A percentile compares a stretch with the other conserved stretches of the same genome.
Conservation (phyloP, 2,888 invertebrate genomes). For the Oligia latruncula region DNA sequence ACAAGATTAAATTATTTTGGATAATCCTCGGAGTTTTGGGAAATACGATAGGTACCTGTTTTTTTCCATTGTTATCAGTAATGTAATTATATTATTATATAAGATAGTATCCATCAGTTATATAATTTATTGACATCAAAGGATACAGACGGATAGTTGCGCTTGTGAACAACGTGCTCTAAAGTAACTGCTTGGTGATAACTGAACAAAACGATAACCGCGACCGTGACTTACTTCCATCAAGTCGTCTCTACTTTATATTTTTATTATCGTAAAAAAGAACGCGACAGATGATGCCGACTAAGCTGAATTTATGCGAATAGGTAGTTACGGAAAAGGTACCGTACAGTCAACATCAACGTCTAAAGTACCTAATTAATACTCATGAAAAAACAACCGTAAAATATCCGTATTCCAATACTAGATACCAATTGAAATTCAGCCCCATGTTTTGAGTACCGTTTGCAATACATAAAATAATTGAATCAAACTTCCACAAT, state of each 20-base stretch:
- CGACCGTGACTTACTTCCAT: slow-evolving; percentile 58
- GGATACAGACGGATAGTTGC: slow-evolving; percentile 12
- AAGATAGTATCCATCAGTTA: neutral
- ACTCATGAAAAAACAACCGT: slow-evolving; percentile 22
- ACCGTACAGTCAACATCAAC: slow-evolving; percentile 32
- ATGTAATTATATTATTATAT: neutral
- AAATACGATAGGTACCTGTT: slow-evolving; percentile 17
- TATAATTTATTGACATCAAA: slow-evolving; percentile 24
- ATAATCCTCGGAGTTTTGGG: slow-evolving; percentile 10
- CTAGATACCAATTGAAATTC: slow-evolving; percentile 8
- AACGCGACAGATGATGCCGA: slow-evolving; percentile 49
- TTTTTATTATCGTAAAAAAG: slow-evolving; percentile 52
- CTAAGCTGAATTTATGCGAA: slow-evolving; percentile 45
- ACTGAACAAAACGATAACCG: slow-evolving; percentile 36
- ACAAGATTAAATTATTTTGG: slow-evolving; percentile 22
- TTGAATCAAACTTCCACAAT: slow-evolving; percentile 8
- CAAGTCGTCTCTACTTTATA: slow-evolving; percentile 33
- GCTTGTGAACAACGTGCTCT: slow-evolving; percentile 7
- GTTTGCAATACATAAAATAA: slow-evolving; percentile 11
- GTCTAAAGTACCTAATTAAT: slow-evolving; percentile 33
- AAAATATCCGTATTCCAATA: slow-evolving; percentile 13
- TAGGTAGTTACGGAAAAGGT: slow-evolving; percentile 36
- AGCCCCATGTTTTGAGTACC: slow-evolving; percentile 23
- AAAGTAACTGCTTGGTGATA: slow-evolving; percentile 17
- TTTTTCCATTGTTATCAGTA: slow-evolving; percentile 15